Evolutionary conservation across 2,888 invertebrate genomes (phyloP), one percentile per base, ranked within the genome.

Genomic region (Agonopterix alstromeriana): DNA sequence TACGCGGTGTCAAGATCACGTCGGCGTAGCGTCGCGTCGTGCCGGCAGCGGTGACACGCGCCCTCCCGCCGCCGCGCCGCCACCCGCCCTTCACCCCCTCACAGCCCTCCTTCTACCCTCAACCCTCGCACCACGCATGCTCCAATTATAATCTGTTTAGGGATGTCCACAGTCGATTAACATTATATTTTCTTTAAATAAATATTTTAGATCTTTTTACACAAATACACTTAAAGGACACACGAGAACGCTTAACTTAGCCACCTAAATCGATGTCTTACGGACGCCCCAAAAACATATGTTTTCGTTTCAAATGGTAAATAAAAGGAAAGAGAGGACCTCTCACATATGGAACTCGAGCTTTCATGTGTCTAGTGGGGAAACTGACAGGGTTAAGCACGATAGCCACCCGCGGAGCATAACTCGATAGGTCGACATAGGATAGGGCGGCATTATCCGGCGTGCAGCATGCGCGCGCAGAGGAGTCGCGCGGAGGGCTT

Each of bases 131-230:
- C 82, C 82, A 87, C 87, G 87, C 87, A 88, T 88, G 87, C 87
- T 87, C 88, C 88, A 87, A 85, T 87, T 85, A 84, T 87, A 87
- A 88, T 87, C 87, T 82, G 79, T 77, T 79, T 86, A 87, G 87
- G 78, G 86, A 86, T 86, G 86, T 80, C 73, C 73, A 69, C 66
- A 79, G 85, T 87, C 87, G 86, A 86, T 86, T 79, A 75, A 73
- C 54, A 69, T 54, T 56, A 56, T 51, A 48, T 56, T 64, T 60
- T 52, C 49, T 43, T 43, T 51, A 27, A 27, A 7, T 27, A 27
- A 27, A 7, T 27, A 27, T 27, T 27, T 5, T 27, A 27, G 7
- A 5, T 27, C 27, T 27, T 27, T 27, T 27, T 36, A 14, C 36
- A 12, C 35, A 36, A 35, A 43, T 36, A 38, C 4, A 10, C 10